phyloP scores from a whole-genome alignment of 2,888 invertebrate species.

The Taenaris catops region DNA sequence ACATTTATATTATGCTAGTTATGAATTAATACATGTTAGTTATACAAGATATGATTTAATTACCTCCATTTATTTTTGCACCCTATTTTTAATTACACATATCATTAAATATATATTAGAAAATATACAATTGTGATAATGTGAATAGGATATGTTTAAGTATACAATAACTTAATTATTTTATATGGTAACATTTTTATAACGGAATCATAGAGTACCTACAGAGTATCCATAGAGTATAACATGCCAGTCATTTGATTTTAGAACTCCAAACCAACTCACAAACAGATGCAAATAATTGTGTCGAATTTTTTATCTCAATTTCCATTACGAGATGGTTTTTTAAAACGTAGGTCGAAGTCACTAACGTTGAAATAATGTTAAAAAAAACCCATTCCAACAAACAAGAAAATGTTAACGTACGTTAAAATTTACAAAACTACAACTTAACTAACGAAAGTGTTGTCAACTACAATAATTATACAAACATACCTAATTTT shows the following conservation, averaged over 20 bases:
- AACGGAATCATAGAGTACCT: conserved; percentile 41
- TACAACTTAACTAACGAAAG: conserved; percentile 63
- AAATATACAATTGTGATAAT: conserved; percentile 58
- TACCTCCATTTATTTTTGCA: conserved; percentile 29
- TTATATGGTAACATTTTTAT: conserved; percentile 70
- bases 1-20: conserved; percentile 7
- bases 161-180: conserved; percentile 50
- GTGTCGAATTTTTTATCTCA: no score
- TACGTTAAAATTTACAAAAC: conserved; percentile 68
- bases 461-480: conserved; percentile 49
- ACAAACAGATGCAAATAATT: conserved; percentile 1
- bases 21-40: conserved; percentile 13
- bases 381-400: conserved; percentile 33
- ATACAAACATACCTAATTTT: conserved; percentile 69
- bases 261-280: not conserved
- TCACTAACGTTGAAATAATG: conserved; percentile 11
- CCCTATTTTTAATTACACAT: conserved; percentile 54
- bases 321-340: conserved; percentile 7
- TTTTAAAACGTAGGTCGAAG: conserved; percentile 17
- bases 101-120: conserved; percentile 50
- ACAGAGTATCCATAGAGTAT: conserved; percentile 8
- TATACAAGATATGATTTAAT: conserved; percentile 18
- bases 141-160: conserved; percentile 61
- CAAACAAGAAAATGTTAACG: conserved; percentile 54
- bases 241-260: conserved; percentile 2